Base-by-base conservation (phyloP, 2,113 vertebrate species). In the Paradisaea rubra region DNA sequence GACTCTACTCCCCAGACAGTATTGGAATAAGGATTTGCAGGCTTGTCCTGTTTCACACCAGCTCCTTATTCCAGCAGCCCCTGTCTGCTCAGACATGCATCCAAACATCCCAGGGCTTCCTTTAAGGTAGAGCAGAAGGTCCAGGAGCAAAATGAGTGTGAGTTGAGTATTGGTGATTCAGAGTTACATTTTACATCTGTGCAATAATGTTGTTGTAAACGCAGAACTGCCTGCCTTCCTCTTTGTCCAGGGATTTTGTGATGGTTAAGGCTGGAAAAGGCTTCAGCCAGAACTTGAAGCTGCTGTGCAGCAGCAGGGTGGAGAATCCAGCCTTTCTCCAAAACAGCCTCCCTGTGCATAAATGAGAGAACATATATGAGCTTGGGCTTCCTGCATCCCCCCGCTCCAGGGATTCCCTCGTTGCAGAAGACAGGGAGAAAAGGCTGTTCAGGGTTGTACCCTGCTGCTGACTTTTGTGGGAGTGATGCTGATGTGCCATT, bases 381-480 rank as follows among this genome's bases (percentile, higher is more conserved):
- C 76, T 54, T 4, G 1, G 41, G 57, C 9, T 56, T 24, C 41
- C 66, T 47, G 49, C 6, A 0, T 8, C 5, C 30, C 42, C 24
- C 11, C 0, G 0, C 73, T 15, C 21, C 9, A 2, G 74, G 16
- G n/a, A 74, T 71, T 77, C 91, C 61, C 77, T 80, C 4, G 0
- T 1, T 60, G 52, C 52, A 73, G 59, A 17, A 61, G 63, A 25
- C 16, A 22, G 49, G 39, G 81, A 91, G 41, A 9, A 56, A 69
- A 89, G 50, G 54, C 45, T 74, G 41, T 25, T 86, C 3, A 1
- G 47, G 81, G 64, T 41, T n/a, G 22, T 17, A 53, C 21, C 50
- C 74, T 50, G 31, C 1, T 5, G 0, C 59, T 91, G 78, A 22
- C 33, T 11, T 41, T 33, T 15, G 39, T 90, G 68, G 83, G 42